Evolutionary conservation across 1,140 invertebrate species (phyloP).

Genomic region (Sipha flava): DNA sequence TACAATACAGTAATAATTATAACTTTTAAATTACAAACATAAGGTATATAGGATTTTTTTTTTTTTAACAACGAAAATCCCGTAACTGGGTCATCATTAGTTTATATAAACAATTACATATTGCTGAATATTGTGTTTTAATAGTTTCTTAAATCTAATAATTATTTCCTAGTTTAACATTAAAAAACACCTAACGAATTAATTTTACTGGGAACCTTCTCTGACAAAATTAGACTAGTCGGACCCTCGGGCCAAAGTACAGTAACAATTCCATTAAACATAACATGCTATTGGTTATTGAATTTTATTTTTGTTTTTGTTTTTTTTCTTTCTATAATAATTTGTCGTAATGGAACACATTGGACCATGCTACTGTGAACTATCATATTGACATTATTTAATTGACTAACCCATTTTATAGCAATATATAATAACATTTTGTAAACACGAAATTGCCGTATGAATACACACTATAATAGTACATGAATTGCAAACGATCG

Average conservation of each 20-base stretch:
- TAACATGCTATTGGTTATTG: not conserved
- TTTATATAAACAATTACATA: constrained; percentile 15
- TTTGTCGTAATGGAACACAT: not conserved
- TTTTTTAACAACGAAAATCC: constrained; percentile 14
- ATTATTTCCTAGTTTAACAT: constrained; percentile 14
- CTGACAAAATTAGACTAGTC: constrained; percentile 20
- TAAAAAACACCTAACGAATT: constrained; percentile 1
- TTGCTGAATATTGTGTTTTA: constrained; percentile 9
- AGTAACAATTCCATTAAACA: not conserved
- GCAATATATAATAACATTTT: not conserved
- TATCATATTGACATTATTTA: constrained; percentile 1
- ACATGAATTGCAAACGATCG: constrained; percentile 6
- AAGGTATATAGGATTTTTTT: constrained; percentile 1
- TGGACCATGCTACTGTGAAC: constrained; percentile 31
- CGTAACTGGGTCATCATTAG: not conserved
- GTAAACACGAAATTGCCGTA: constrained; percentile 2
- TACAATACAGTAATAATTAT: constrained; percentile 18
- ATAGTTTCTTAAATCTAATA: constrained; percentile 12
- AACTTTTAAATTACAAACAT: constrained; percentile 6
- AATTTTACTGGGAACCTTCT: constrained; percentile 17
- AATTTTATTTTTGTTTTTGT: not conserved
- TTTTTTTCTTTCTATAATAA: not conserved
- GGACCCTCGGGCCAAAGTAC: constrained; percentile 16
- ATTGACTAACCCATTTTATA: constrained; percentile 1
- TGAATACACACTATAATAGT: constrained; percentile 2